These are phyloP conservation scores for Drosophila persimilis DNA, from an alignment of 1,140 invertebrate genomes.

Conservation along the genomic window DNA sequence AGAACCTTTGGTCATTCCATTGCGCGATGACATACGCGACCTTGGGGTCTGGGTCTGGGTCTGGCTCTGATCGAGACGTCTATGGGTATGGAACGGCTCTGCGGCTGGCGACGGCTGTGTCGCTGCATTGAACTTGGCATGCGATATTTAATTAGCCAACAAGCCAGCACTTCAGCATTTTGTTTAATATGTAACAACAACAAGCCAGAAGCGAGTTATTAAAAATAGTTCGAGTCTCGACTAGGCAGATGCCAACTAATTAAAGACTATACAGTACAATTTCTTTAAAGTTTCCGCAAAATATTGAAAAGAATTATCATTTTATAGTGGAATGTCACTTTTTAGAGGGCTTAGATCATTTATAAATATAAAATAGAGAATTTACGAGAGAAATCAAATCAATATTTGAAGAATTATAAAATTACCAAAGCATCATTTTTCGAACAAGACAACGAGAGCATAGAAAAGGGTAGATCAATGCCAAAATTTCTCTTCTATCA, in stretches of 20 bases:
- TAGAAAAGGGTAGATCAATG: too few relatives aligned
- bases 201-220: not conserved
- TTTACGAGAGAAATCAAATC: too few relatives aligned
- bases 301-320: too few relatives aligned
- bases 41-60: slow-evolving; percentile 4
- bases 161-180: slow-evolving; percentile 20
- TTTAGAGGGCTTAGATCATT: too few relatives aligned
- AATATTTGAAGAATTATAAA: not conserved
- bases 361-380: too few relatives aligned
- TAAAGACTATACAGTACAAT: too few relatives aligned
- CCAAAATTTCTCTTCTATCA: too few relatives aligned
- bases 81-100: slow-evolving; percentile 5
- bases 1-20: slow-evolving; percentile 30
- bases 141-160: slow-evolving; percentile 56
- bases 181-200: slow-evolving; percentile 27
- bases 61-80: not conserved
- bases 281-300: too few relatives aligned
- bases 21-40: slow-evolving; percentile 3
- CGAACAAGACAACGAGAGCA: too few relatives aligned
- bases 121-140: slow-evolving; percentile 68
- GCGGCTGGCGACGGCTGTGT: slow-evolving; percentile 17
- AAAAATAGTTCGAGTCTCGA: not conserved
- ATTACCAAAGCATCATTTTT: too few relatives aligned
- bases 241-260: not conserved
- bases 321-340: too few relatives aligned